Percentiles rank a stretch among this genome's conserved stretches.
Conservation (phyloP, 1,140 invertebrate genomes). For the Drosophila busckii region DNA sequence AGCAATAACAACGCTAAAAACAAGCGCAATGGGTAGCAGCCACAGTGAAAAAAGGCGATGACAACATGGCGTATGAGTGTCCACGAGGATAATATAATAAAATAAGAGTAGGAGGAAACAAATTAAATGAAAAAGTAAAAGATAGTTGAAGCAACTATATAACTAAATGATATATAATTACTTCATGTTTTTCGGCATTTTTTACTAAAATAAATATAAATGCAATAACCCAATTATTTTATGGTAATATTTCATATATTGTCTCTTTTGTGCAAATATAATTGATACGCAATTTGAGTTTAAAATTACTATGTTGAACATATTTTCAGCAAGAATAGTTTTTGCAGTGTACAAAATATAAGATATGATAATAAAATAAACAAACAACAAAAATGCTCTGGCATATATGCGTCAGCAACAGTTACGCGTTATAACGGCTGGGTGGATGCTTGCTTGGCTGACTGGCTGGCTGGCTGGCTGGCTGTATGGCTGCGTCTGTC, state of each 20-base stretch:
- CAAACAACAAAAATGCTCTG: slow-evolving; percentile 67
- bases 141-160: slow-evolving; percentile 12
- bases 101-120: slow-evolving; percentile 14
- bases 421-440: slow-evolving; percentile 60
- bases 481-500: slow-evolving; percentile 21
- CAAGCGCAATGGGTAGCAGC: slow-evolving; percentile 13
- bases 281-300: no score
- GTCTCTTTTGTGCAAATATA: no score
- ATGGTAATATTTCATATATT: no score
- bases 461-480: slow-evolving; percentile 15
- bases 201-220: background rate
- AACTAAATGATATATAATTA: slow-evolving; percentile 8
- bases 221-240: no score
- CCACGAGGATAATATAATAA: slow-evolving; percentile 41
- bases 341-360: slow-evolving; percentile 43
- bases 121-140: slow-evolving; percentile 2
- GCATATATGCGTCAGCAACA: slow-evolving; percentile 71
- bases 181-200: background rate
- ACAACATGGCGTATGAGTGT: slow-evolving; percentile 69
- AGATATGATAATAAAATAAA: slow-evolving; percentile 56
- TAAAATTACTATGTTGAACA: no score
- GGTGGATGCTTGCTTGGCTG: background rate
- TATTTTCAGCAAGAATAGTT: no score
- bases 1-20: slow-evolving; percentile 29
- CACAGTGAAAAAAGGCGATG: slow-evolving; percentile 41